Base-by-base conservation (phyloP, 2,113 vertebrate genomes). In the Rhinogobius similis region DNA sequence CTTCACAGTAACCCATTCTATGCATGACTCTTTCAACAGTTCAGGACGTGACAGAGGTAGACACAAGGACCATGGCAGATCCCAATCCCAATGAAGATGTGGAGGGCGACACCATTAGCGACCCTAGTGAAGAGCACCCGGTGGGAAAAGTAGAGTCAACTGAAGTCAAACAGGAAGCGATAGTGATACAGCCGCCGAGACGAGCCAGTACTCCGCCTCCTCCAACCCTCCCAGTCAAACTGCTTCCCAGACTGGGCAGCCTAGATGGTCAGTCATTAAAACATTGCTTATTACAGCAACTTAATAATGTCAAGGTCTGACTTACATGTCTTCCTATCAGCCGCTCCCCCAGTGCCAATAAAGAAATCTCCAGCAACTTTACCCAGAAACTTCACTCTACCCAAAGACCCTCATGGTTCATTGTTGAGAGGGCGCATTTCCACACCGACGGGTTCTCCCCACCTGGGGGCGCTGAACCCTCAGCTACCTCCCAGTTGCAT, bases 401-500 rank as follows among this genome's bases (percentile, higher is more conserved):
- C 91, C 84, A 92, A 87, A 90, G 92, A 94, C 82, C 72, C 93
- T 67, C 93, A 92, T 88, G 94, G 90, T 58, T 89, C 88, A 38
- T 75, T 86, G 81, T 79, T 78, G 82, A 91, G 95, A 87, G 95
- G 92, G 76, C 93, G 96, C 83, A 93, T 95, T 26, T 89, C 94
- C 69, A 96, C 95, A 29, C 97, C 96, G n/a, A 94, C 95, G 0
- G 94, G 95, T 20, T 99, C 97, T 50, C 97, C 97, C 14, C 95
- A 96, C 79, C 91, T 96, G 4, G 92, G 95, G 55, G 62, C 92
- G 0, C 82, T 97, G 65, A 95, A 96, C 81, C 89, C 93, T 62
- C 95, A 94, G 62, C 93, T 97, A 86, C 95, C 96, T 50, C 95
- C 96, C 43, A 99, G 96, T 92, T 95, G 96, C 70, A 96, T 99